Percentiles rank a stretch among this genome's conserved stretches.
Evolutionary conservation across 2,888 invertebrate species (phyloP).

Genomic region (Epirrhoe tristata): DNA sequence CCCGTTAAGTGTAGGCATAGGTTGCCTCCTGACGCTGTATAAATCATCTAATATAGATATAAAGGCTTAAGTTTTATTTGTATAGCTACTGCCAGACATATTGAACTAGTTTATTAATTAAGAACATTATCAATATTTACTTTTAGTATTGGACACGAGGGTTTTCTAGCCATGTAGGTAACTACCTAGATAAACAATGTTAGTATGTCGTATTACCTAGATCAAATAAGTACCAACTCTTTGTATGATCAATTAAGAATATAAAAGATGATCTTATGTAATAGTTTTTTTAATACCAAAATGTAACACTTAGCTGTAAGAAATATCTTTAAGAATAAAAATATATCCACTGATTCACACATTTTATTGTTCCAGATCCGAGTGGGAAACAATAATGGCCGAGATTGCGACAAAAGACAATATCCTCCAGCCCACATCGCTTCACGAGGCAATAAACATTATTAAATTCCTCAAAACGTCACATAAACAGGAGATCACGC

Average conservation of each 20-base stretch:
- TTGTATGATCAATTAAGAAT: neutral
- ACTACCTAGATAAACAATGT: neutral
- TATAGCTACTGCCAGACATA: no score
- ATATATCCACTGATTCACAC: constrained; percentile 39
- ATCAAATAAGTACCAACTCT: neutral
- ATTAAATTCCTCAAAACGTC: constrained; percentile 78
- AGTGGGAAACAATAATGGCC: constrained; percentile 58
- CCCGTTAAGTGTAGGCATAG: no score
- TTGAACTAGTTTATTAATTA: neutral
- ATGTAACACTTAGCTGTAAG: neutral
- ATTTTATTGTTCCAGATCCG: constrained; percentile 63
- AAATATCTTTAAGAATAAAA: constrained; percentile 16
- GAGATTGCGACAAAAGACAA: constrained; percentile 62
- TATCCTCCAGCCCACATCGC: constrained; percentile 68
- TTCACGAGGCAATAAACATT: constrained; percentile 79
- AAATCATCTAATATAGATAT: no score
- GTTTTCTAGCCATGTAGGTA: neutral
- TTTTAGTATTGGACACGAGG: neutral
- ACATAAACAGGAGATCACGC: constrained; percentile 77
- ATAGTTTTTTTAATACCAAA: neutral
- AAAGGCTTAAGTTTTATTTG: no score
- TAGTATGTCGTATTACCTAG: neutral
- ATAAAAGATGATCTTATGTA: neutral
- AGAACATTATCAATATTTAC: neutral
- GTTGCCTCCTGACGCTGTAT: no score